A percentile compares a stretch with the other conserved stretches of the same genome.
phyloP scores from a whole-genome alignment of 2,888 invertebrate genomes.

The Asteroscopus sphinx region DNA sequence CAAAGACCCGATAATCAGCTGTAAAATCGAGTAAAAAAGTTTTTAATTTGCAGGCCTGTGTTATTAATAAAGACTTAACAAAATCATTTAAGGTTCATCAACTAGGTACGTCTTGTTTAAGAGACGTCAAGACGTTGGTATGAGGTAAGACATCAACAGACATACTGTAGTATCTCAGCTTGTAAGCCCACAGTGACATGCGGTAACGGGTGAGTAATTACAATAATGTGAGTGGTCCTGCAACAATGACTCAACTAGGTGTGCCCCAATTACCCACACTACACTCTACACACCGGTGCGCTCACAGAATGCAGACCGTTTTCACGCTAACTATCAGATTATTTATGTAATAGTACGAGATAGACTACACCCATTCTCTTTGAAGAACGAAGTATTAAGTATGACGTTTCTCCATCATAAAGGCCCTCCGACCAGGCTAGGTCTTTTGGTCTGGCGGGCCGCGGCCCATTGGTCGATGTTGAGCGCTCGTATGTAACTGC shows the following conservation, averaged over 20 bases:
- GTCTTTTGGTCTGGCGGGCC: too few species aligned
- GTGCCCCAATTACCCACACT: conserved; percentile 27
- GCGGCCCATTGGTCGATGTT: too few species aligned
- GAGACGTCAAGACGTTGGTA: conserved; percentile 13
- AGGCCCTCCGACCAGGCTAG: too few species aligned
- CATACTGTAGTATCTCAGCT: conserved; percentile 18
- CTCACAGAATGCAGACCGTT: conserved; percentile 9
- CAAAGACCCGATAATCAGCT: too few species aligned
- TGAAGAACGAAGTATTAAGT: too few species aligned
- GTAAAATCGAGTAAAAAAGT: too few species aligned
- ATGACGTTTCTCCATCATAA: too few species aligned
- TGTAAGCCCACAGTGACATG: conserved; percentile 35
- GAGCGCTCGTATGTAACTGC: too few species aligned
- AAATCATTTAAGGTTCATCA: too few species aligned
- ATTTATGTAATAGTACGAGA: conserved; percentile 18
- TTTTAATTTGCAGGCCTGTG: too few species aligned
- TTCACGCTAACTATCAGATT: conserved; percentile 12
- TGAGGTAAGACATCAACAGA: conserved; percentile 18
- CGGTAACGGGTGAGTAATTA: conserved; percentile 50
- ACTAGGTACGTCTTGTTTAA: too few species aligned
- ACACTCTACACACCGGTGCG: conserved; percentile 6
- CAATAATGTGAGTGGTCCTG: conserved; percentile 36
- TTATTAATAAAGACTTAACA: too few species aligned
- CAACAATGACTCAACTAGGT: conserved; percentile 32
- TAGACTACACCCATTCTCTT: conserved; percentile 16